Conservation (phyloP, 2,113 vertebrate species). For the Scomber scombrus region DNA sequence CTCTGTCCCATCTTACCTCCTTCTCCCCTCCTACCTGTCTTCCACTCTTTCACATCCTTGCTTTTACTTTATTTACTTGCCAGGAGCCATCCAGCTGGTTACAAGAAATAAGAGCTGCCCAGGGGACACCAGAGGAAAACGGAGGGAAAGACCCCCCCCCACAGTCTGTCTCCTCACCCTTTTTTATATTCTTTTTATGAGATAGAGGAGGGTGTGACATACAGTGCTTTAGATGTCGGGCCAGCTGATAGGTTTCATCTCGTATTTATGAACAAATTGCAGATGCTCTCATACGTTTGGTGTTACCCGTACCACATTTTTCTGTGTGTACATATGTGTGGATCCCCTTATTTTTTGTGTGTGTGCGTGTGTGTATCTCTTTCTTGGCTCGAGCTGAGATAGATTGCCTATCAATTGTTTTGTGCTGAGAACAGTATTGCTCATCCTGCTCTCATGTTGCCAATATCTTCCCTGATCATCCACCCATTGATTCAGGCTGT, state of each 20-base stretch:
- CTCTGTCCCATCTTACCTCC: conserved; percentile 19
- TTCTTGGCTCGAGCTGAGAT: conserved; percentile 56
- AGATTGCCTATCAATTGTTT: conserved; percentile 78
- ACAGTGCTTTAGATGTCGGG: conserved; percentile 7
- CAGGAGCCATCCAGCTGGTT: conserved; percentile 62
- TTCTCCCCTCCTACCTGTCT: conserved; percentile 32
- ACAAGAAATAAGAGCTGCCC: conserved; percentile 53
- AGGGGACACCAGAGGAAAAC: conserved; percentile 25
- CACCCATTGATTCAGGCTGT: conserved; percentile 68
- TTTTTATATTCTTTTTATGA: conserved; percentile 10
- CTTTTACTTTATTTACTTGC: conserved; percentile 65
- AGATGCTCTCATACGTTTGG: not conserved
- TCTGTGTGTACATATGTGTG: not conserved
- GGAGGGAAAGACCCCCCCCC: not conserved
- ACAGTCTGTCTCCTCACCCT: no score
- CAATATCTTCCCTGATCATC: conserved; percentile 78
- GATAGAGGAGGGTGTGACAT: not conserved
- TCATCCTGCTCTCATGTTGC: conserved; percentile 71
- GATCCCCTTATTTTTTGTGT: not conserved
- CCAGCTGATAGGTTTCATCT: not conserved
- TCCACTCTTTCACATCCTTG: conserved; percentile 46
- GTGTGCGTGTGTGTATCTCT: conserved; percentile 8
- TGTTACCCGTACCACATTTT: not conserved
- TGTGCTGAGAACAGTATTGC: conserved; percentile 71
- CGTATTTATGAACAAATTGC: not conserved